Conservation (phyloP, 2,888 invertebrate genomes). For the Melipona beecheii region DNA sequence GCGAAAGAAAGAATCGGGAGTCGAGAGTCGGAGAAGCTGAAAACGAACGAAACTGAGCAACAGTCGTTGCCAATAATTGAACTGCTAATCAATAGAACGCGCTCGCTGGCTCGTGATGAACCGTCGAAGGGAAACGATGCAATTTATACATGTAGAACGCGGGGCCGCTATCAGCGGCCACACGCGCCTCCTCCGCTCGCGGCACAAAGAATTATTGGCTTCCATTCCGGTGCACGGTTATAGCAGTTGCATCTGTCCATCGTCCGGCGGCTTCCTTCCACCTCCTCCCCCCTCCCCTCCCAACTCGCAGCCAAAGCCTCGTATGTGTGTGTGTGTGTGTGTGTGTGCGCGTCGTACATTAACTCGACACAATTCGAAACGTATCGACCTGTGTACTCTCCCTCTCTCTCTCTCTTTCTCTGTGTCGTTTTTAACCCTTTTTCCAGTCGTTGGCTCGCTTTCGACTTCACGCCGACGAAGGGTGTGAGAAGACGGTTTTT, state of each 20-base stretch:
- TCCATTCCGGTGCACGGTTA: slow-evolving; percentile 68
- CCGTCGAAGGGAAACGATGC: slow-evolving; percentile 59
- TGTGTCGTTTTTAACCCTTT: slow-evolving; percentile 4
- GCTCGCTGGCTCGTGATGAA: slow-evolving; percentile 71
- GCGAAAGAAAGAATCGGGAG: background rate
- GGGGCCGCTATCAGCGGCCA: slow-evolving; percentile 28
- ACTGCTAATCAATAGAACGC: slow-evolving; percentile 80
- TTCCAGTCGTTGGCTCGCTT: slow-evolving; percentile 20
- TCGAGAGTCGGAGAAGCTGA: background rate
- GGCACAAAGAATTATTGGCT: slow-evolving; percentile 78
- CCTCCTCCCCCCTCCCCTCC: slow-evolving; percentile 1
- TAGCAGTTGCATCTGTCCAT: slow-evolving; percentile 68
- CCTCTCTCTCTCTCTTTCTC: background rate
- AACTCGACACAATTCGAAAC: slow-evolving; percentile 62
- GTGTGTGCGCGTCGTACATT: slow-evolving; percentile 48
- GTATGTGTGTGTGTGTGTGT: too few relatives aligned
- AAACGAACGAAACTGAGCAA: background rate
- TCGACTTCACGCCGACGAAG: slow-evolving; percentile 21
- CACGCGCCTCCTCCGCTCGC: slow-evolving; percentile 37
- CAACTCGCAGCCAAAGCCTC: too few relatives aligned
- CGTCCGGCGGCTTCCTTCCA: slow-evolving; percentile 47
- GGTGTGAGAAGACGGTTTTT: slow-evolving; percentile 32
- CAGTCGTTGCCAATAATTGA: slow-evolving; percentile 77
- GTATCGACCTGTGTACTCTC: background rate
- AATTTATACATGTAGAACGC: slow-evolving; percentile 57